Conservation (phyloP, 2,797 vertebrate species). For the Eupleurogrammus muticus region DNA sequence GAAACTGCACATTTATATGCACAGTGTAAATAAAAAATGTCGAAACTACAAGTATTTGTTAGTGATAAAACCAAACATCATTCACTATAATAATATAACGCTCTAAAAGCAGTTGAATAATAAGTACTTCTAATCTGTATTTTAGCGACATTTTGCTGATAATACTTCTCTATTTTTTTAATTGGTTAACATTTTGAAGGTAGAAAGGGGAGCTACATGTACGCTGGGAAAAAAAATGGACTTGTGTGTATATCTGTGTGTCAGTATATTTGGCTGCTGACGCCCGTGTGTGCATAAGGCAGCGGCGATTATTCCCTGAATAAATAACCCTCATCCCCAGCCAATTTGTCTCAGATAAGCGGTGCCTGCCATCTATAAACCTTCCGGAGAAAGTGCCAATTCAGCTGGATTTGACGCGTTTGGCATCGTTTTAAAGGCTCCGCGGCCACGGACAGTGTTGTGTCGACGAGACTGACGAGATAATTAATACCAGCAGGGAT, state of each 20-base stretch:
- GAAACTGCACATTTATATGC: too few species aligned
- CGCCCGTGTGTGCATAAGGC: constrained; percentile 7
- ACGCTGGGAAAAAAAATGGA: constrained; percentile 6
- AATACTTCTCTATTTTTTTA: too few species aligned
- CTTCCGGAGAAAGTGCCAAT: constrained; percentile 50
- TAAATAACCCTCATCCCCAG: constrained; percentile 69
- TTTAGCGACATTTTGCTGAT: too few species aligned
- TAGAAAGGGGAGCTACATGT: not conserved
- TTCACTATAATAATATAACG: too few species aligned
- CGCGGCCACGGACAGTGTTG: not conserved
- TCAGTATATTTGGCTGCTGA: not conserved
- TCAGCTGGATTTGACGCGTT: constrained; percentile 52
- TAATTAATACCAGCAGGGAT: constrained; percentile 32
- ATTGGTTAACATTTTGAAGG: too few species aligned
- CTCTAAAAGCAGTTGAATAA: too few species aligned
- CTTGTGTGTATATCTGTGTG: not conserved
- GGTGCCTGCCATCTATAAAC: constrained; percentile 56
- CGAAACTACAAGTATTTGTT: too few species aligned
- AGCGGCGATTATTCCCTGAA: constrained; percentile 55
- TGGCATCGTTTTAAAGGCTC: constrained; percentile 40
- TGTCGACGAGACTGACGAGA: constrained; percentile 16
- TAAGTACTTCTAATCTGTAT: too few species aligned
- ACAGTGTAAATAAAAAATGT: too few species aligned
- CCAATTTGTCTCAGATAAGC: constrained; percentile 73
- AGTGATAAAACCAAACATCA: too few species aligned